phyloP scores from a whole-genome alignment of 1,140 invertebrate species.

The Bombus impatiens region DNA sequence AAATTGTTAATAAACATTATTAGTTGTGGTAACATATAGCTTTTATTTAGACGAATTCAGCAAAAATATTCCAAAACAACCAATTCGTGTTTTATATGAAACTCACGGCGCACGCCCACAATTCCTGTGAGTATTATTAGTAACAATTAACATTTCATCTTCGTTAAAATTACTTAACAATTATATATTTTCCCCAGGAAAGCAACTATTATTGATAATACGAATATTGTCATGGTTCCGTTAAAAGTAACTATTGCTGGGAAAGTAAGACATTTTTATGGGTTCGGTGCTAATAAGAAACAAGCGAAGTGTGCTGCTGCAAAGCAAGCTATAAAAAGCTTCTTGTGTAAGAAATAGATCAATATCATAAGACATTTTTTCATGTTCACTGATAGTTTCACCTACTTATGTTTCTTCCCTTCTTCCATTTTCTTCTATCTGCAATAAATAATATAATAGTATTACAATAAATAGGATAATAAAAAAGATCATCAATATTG shows the following conservation, averaged over 20 bases:
- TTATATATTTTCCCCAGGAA: conserved; percentile 73
- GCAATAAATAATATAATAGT: not conserved
- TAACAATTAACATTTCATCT: conserved; percentile 11
- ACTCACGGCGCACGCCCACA: conserved; percentile 83
- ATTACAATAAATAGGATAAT: too few species aligned
- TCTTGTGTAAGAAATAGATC: conserved; percentile 48
- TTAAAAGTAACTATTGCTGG: conserved; percentile 85
- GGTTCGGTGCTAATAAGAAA: conserved; percentile 84
- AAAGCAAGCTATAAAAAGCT: conserved; percentile 83
- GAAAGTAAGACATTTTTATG: conserved; percentile 84
- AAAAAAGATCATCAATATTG: not conserved
- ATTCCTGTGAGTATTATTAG: conserved; percentile 81
- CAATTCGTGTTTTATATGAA: conserved; percentile 93
- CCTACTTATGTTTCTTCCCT: conserved; percentile 85
- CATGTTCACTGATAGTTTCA: conserved; percentile 84
- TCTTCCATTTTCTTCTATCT: conserved; percentile 95
- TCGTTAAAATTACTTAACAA: not conserved
- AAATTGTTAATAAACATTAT: not conserved
- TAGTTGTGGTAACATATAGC: not conserved
- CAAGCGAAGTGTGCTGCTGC: conserved; percentile 61
- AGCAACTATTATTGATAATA: conserved; percentile 69
- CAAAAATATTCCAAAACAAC: conserved; percentile 93
- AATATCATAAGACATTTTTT: conserved; percentile 87
- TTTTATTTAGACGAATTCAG: conserved; percentile 87
- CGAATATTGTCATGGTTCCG: conserved; percentile 84